A percentile compares a stretch with the other conserved stretches of the same genome.
Conservation (phyloP, 1,140 invertebrate genomes). For the Drosophila mayri region DNA sequence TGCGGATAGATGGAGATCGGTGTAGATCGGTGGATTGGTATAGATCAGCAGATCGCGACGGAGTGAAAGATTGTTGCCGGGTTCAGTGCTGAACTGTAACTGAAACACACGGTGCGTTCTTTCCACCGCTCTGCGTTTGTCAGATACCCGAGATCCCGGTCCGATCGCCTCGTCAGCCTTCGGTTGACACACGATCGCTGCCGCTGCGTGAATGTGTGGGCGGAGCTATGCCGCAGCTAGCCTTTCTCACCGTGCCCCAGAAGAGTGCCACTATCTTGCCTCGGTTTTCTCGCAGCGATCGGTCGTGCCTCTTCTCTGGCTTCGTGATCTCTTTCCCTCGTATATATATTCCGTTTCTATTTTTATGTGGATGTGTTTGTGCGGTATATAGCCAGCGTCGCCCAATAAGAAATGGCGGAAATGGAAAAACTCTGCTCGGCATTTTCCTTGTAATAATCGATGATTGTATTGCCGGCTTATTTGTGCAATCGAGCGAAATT, state of each 20-base stretch:
- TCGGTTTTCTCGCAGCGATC: conserved; percentile 12
- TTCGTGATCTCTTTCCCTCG: conserved; percentile 16
- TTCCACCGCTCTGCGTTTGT: conserved; percentile 66
- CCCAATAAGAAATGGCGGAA: conserved; percentile 82
- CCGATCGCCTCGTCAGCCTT: conserved; percentile 50
- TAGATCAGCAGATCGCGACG: conserved; percentile 37
- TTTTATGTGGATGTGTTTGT: conserved; percentile 11
- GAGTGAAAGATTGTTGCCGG: conserved; percentile 84
- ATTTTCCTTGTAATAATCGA: conserved; percentile 60
- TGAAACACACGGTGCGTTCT: conserved; percentile 81
- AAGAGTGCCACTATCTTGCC: conserved; percentile 52
- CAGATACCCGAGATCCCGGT: conserved; percentile 40
- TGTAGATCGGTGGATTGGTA: conserved; percentile 6
- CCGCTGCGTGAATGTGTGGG: conserved; percentile 52
- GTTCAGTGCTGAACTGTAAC: conserved; percentile 73
- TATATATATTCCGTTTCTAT: conserved; percentile 6
- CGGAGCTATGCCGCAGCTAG: conserved; percentile 47
- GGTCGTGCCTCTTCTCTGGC: conserved; percentile 15
- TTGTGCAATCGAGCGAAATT: conserved; percentile 58
- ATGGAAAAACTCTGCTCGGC: conserved; percentile 55
- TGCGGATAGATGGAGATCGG: conserved; percentile 17
- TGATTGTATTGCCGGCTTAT: conserved; percentile 54
- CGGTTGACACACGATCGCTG: conserved; percentile 37
- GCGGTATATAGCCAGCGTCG: conserved; percentile 55
- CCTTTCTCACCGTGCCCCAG: conserved; percentile 8